Base-by-base conservation (phyloP, 35 echinoderm and acorn worm species). In the Apostichopus japonicus region DNA sequence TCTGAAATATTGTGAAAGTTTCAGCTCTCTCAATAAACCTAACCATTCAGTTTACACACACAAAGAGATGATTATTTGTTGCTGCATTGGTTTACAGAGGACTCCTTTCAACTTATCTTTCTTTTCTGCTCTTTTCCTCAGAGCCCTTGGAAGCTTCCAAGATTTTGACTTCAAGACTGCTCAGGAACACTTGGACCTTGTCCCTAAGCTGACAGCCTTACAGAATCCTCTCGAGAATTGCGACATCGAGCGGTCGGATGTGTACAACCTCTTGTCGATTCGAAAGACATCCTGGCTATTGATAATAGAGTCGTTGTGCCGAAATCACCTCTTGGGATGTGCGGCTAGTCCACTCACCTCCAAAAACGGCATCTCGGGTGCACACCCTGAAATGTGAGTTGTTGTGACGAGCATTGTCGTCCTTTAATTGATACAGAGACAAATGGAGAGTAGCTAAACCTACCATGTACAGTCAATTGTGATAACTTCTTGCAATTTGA, bases 301-400 rank as follows among this genome's bases (percentile, higher is more conserved):
- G 78, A 83, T 95, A 55, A 84, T 95, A 4, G 84, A 94, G 53
- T 94, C 88, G 1, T 83, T 98, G 58, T 94, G 94, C 24, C 90
- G 94, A 55, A 94, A 90, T 51, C 96, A 98, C 57, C 72, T 91
- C n/a, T 82, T 87, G 14, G 96, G 96, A 55, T 95, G 96, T 90
- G 82, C 83, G 10, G 22, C 83, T 14, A 92, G 75, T 62, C 86
- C 78, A 0, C 15, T 92, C 15, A 27, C 95, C 44, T 52, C 72
- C 53, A 96, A 92, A 44, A 94, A 93, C 65, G 93, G 93, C 16
- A 71, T 92, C 54, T 83, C 90, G 1, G 86, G 90, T 77, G 67
- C 72, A 15, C 95, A 96, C 78, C 93, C 95, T 14, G 90, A 94
- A 72, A 19, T 96, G 95, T 96, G 86, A 96, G 93, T 91, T 83